Conservation (phyloP, 2,888 invertebrate genomes). For the Neelides folsomi region DNA sequence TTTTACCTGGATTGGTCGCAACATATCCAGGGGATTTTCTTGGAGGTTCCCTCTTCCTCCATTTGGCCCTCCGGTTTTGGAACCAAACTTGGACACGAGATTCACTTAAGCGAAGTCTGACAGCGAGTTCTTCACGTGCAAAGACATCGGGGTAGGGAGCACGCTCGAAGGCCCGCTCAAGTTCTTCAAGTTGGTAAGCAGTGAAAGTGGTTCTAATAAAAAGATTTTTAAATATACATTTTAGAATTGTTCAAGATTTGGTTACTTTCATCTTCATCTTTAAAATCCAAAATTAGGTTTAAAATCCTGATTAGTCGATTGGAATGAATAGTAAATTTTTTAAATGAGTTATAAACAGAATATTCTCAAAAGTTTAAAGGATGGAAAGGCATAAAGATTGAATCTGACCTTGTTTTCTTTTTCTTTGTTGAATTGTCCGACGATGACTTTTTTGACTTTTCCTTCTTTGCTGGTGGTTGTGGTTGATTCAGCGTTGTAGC, state of each 20-base stretch:
- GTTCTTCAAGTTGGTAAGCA: constrained; percentile 81
- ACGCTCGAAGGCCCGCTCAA: constrained; percentile 84
- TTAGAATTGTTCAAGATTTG: too few relatives aligned
- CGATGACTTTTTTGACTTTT: constrained; percentile 54
- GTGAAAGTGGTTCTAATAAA: constrained; percentile 78
- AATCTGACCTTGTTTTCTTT: constrained; percentile 74
- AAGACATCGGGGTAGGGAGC: constrained; percentile 95
- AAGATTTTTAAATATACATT: too few relatives aligned
- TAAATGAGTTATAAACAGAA: too few relatives aligned
- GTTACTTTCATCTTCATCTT: too few relatives aligned
- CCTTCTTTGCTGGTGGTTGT: constrained; percentile 23
- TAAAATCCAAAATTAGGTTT: too few relatives aligned
- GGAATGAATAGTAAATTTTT: too few relatives aligned
- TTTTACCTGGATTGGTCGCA: constrained; percentile 33
- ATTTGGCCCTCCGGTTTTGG: constrained; percentile 81
- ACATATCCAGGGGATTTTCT: constrained; percentile 52
- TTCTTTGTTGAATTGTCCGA: constrained; percentile 71
- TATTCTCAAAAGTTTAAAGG: too few relatives aligned
- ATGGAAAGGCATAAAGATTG: too few relatives aligned
- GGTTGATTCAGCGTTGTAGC: constrained; percentile 1
- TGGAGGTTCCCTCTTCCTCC: constrained; percentile 87
- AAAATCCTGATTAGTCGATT: too few relatives aligned
- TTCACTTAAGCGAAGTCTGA: constrained; percentile 78
- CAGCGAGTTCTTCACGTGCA: constrained; percentile 81
- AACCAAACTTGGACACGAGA: constrained; percentile 60